These are phyloP conservation scores for Pararge aegeria DNA, from an alignment of 1,140 invertebrate genomes.

Conservation along the genomic window DNA sequence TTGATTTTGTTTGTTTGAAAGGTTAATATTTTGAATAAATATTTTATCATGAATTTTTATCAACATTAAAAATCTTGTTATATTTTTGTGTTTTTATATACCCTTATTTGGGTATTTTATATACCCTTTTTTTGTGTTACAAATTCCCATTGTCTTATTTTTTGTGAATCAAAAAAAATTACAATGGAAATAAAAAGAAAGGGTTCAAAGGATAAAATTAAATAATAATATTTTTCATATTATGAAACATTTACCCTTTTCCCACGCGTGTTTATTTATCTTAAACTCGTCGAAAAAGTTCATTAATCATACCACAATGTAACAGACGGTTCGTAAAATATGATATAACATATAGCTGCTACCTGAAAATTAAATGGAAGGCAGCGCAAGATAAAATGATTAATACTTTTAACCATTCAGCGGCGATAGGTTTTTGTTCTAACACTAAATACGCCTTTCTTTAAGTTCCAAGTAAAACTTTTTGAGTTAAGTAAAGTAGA, in stretches of 20 bases:
- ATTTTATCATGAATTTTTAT: no score
- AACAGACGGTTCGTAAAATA: conserved; percentile 20
- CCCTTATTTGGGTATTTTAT: no score
- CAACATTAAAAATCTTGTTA: no score
- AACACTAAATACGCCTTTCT: no score
- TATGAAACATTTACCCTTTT: neutral
- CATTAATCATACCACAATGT: conserved; percentile 21
- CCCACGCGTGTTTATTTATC: neutral
- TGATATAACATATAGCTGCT: conserved; percentile 22
- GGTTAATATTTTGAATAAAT: no score
- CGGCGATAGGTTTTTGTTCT: conserved; percentile 34
- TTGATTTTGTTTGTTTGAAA: no score
- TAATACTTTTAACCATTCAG: conserved; percentile 27
- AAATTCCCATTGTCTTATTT: neutral
- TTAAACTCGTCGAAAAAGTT: conserved; percentile 14
- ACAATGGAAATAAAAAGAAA: no score
- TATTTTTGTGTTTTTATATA: no score
- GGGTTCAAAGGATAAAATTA: neutral
- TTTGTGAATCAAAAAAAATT: no score
- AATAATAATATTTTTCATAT: conserved; percentile 2
- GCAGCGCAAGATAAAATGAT: conserved; percentile 28
- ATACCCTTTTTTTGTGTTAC: no score
- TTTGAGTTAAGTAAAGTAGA: no score
- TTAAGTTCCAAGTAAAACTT: no score
- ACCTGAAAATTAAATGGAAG: conserved; percentile 27